These are phyloP conservation scores for Pluvialis apricaria DNA, from an alignment of 2,113 vertebrate genomes.

Conservation along the genomic window DNA sequence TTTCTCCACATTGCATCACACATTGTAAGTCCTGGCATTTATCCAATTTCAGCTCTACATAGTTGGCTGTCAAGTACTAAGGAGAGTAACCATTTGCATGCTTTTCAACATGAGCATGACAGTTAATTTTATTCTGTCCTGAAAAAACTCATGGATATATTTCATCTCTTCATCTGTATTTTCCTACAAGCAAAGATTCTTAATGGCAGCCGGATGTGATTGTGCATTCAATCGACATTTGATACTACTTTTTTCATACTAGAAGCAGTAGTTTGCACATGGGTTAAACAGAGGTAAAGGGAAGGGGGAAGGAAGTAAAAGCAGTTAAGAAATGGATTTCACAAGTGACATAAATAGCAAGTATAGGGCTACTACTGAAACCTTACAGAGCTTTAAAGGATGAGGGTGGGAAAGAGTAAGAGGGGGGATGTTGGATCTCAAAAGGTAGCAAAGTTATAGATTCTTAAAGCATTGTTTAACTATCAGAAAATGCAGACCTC, in stretches of 20 bases:
- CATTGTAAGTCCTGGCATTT: not conserved
- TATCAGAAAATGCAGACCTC: not conserved
- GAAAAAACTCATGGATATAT: not conserved
- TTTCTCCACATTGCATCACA: not conserved
- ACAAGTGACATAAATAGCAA: not conserved
- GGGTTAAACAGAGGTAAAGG: not conserved
- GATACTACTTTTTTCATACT: not conserved
- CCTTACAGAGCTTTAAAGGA: not conserved
- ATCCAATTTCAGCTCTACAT: not conserved
- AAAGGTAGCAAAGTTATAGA: not conserved
- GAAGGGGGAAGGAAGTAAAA: not conserved
- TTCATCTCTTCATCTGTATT: not conserved
- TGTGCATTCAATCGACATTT: not conserved
- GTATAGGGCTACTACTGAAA: not conserved
- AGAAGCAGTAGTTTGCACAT: not conserved
- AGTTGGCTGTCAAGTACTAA: not conserved
- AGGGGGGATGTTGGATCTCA: not conserved
- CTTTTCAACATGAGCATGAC: not conserved
- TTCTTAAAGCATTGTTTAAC: not conserved
- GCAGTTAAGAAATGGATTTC: not conserved
- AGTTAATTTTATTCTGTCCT: not conserved
- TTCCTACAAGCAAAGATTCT: not conserved
- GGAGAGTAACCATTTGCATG: not conserved
- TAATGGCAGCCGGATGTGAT: not conserved
- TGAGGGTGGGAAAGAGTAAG: accelerated